These are phyloP conservation scores for Nyctibius bracteatus DNA, from an alignment of 2,113 vertebrate species.

Conservation along the genomic window DNA sequence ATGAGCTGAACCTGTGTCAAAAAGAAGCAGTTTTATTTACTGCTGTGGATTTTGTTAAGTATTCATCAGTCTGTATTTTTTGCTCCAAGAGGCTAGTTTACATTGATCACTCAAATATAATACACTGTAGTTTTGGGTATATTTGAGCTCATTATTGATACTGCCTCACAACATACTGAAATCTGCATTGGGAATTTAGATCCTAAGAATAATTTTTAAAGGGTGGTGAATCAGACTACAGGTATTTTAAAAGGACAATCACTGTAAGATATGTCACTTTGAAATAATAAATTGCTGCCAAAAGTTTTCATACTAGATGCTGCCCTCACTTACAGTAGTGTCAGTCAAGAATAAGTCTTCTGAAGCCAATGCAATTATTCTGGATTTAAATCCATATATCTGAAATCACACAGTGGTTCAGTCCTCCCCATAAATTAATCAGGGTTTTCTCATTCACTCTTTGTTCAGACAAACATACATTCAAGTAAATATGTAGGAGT, in stretches of 20 bases:
- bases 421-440: not conserved
- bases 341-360: not conserved
- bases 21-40: conserved; percentile 4
- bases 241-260: not conserved
- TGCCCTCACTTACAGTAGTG: not conserved
- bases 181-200: not conserved
- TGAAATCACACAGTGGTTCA: not conserved
- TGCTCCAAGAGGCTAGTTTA: not conserved
- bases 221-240: not conserved
- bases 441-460: not conserved
- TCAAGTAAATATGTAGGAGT: not conserved
- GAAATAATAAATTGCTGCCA: not conserved
- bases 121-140: not conserved
- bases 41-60: conserved; percentile 3
- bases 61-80: not conserved
- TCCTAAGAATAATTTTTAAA: not conserved
- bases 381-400: not conserved
- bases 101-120: not conserved
- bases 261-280: not conserved
- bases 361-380: not conserved
- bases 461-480: not conserved
- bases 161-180: not conserved
- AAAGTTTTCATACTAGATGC: not conserved
- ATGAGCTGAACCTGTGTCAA: conserved; percentile 32
- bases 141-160: not conserved